Conservation (phyloP, 1,140 invertebrate species). For the Cotesia glomerata region DNA sequence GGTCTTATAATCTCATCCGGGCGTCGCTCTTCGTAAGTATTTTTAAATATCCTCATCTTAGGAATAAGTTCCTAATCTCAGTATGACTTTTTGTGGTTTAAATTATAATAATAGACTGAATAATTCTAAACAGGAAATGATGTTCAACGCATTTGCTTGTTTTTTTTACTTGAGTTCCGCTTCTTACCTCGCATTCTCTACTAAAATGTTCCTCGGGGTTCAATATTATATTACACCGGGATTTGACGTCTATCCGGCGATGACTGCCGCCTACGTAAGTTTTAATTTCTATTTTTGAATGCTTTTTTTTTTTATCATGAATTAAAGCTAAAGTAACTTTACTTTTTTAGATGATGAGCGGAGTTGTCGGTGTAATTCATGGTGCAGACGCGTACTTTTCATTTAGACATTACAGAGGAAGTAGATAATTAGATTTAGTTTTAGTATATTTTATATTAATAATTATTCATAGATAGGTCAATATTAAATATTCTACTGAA, state of each 20-base stretch:
- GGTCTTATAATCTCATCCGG: slow-evolving; percentile 73
- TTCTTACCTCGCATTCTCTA: slow-evolving; percentile 76
- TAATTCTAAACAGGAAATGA: slow-evolving; percentile 72
- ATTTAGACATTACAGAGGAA: slow-evolving; percentile 69
- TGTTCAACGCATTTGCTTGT: slow-evolving; percentile 77
- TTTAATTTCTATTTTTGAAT: not conserved
- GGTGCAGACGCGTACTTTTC: slow-evolving; percentile 77
- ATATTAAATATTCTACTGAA: not conserved
- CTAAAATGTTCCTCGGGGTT: slow-evolving; percentile 76
- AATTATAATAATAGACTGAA: not conserved
- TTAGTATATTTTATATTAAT: not conserved
- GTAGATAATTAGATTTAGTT: not conserved
- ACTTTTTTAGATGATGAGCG: slow-evolving; percentile 74
- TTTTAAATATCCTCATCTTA: not conserved
- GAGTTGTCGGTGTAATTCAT: slow-evolving; percentile 73
- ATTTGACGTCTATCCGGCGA: slow-evolving; percentile 78
- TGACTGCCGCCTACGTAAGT: slow-evolving; percentile 85
- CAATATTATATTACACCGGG: slow-evolving; percentile 66
- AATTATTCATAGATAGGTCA: not conserved
- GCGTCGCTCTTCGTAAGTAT: slow-evolving; percentile 80
- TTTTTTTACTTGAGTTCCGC: slow-evolving; percentile 78
- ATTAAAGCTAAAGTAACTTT: slow-evolving; percentile 22
- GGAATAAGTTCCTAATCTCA: not conserved
- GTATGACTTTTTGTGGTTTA: not conserved
- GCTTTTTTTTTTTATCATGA: not conserved